Conservation (phyloP, 2,113 vertebrate genomes). For the Microtus montanus region DNA sequence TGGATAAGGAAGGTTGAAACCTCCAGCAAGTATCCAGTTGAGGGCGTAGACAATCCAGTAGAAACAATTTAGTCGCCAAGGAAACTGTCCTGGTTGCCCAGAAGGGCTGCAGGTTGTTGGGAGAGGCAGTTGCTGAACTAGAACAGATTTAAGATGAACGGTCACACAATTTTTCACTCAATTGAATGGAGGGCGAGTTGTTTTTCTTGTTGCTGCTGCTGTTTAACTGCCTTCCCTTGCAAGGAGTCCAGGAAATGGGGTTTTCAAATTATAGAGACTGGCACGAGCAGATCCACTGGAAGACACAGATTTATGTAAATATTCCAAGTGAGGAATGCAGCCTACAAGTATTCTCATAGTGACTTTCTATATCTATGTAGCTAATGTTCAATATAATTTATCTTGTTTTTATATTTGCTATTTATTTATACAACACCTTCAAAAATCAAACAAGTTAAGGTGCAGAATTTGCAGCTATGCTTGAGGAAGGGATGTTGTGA, state of each 20-base stretch:
- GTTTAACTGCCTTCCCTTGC: not conserved
- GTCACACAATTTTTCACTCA: constrained; percentile 30
- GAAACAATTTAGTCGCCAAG: constrained; percentile 45
- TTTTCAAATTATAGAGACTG: constrained; percentile 37
- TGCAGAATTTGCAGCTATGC: not conserved
- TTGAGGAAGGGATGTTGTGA: constrained; percentile 17
- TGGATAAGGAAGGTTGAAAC: not conserved
- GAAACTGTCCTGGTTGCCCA: constrained; percentile 16
- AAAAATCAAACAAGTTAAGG: constrained; percentile 1
- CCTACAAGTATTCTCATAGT: not conserved
- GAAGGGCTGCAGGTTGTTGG: not conserved
- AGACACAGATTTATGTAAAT: constrained; percentile 28
- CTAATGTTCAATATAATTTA: not conserved
- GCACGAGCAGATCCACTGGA: not conserved
- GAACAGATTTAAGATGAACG: not conserved
- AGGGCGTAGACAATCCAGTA: fast-evolving
- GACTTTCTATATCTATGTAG: constrained; percentile 42
- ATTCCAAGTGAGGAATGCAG: not conserved
- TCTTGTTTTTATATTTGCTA: constrained; percentile 23
- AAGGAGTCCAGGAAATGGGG: not conserved
- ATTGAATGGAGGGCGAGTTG: not conserved
- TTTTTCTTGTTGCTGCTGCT: not conserved
- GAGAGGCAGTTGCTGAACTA: constrained; percentile 23
- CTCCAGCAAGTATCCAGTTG: fast-evolving
- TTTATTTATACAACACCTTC: constrained; percentile 38